phyloP scores from a whole-genome alignment of 2,113 vertebrate species.

The Microcebus tavaratra region DNA sequence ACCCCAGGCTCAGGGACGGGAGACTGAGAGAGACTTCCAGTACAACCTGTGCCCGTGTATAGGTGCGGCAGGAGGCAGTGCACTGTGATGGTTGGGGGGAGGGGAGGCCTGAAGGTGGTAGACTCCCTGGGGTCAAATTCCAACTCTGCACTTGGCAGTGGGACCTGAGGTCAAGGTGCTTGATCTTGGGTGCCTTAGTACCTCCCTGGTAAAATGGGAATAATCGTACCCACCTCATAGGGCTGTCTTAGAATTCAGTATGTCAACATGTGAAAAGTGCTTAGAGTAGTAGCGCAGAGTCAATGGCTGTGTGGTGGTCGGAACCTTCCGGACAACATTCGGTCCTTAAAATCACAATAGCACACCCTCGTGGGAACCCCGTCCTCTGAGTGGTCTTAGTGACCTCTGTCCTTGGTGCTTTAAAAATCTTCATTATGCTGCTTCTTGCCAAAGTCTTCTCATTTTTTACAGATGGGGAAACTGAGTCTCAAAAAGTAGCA shows the following conservation, averaged over 20 bases:
- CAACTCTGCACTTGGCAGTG: neutral
- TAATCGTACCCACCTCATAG: neutral
- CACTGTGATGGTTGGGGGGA: neutral
- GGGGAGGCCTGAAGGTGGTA: rapidly evolving
- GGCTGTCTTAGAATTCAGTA: neutral
- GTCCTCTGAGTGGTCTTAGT: neutral
- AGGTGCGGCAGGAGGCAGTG: neutral
- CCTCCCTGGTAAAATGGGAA: neutral
- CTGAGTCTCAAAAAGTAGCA: neutral
- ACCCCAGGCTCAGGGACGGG: neutral
- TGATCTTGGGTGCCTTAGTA: neutral
- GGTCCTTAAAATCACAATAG: neutral
- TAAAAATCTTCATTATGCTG: neutral
- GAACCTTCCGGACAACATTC: neutral
- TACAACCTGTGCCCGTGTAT: rapidly evolving
- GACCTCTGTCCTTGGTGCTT: neutral
- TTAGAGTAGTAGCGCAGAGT: neutral
- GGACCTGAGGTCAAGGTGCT: neutral
- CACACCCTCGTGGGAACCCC: rapidly evolving
- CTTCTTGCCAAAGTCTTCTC: neutral
- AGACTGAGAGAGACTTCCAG: neutral
- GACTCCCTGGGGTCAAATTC: neutral
- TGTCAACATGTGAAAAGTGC: neutral
- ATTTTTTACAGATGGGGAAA: neutral
- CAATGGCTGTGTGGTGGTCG: neutral